A percentile compares a stretch with the other conserved stretches of the same genome.
phyloP scores from a whole-genome alignment of 2,888 invertebrate genomes.

The Macrosoma leucophasiata region DNA sequence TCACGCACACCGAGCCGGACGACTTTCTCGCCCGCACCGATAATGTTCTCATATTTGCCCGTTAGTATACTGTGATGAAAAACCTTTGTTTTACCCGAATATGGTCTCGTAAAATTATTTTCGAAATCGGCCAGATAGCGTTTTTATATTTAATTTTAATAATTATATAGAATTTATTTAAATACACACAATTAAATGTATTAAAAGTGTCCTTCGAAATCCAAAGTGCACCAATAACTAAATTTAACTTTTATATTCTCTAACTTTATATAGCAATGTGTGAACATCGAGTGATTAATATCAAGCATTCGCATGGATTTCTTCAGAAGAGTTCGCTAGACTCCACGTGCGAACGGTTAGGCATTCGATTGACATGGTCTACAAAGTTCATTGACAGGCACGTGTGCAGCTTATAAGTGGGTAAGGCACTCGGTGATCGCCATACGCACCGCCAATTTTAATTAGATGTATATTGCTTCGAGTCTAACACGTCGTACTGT shows the following conservation, averaged over 20 bases:
- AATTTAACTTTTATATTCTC: too few species aligned
- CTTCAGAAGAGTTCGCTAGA: conserved; percentile 35
- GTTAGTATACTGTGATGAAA: conserved; percentile 68
- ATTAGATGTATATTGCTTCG: conserved; percentile 66
- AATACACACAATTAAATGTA: too few species aligned
- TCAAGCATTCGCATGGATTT: too few species aligned
- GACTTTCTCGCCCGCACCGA: conserved; percentile 81
- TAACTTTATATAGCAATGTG: too few species aligned
- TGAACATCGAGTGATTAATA: too few species aligned
- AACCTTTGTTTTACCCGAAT: not conserved
- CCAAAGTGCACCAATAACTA: too few species aligned
- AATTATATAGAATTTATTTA: too few species aligned
- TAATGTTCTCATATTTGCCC: conserved; percentile 81
- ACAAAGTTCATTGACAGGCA: conserved; percentile 73
- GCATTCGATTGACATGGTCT: conserved; percentile 48
- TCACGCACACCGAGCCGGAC: conserved; percentile 77
- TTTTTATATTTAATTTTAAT: too few species aligned
- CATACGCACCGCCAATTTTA: conserved; percentile 72
- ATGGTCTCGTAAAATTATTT: conserved; percentile 11
- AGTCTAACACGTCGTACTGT: conserved; percentile 48
- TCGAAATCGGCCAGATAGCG: conserved; percentile 11
- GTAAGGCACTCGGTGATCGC: conserved; percentile 59
- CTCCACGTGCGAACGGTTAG: conserved; percentile 37
- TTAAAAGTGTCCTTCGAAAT: too few species aligned
- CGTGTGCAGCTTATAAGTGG: conserved; percentile 68